phyloP scores from a whole-genome alignment of 2,797 vertebrate genomes.

The Hipposideros larvatus region DNA sequence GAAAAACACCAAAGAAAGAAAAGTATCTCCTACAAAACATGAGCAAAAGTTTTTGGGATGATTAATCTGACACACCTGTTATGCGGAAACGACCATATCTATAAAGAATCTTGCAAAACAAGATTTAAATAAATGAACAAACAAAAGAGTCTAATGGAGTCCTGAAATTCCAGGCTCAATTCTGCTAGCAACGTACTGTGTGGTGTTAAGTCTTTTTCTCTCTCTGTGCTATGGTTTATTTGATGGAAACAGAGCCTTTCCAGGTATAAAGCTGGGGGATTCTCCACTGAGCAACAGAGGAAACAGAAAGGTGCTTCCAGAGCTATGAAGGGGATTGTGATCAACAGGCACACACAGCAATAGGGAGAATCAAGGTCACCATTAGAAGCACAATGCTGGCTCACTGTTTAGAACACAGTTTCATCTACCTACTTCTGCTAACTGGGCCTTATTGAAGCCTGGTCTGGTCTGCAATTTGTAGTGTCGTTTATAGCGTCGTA shows the following conservation, averaged over 20 bases:
- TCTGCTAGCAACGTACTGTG: neutral
- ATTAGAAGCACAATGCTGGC: neutral
- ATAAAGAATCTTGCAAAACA: neutral
- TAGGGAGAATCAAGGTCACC: neutral
- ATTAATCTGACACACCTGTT: neutral
- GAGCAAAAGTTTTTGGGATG: neutral
- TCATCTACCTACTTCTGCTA: conserved; percentile 93
- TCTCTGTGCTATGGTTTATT: neutral
- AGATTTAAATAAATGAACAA: neutral
- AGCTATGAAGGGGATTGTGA: neutral
- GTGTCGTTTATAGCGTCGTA: conserved; percentile 98
- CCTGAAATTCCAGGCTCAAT: neutral
- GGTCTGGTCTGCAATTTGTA: conserved; percentile 99
- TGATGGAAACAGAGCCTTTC: neutral
- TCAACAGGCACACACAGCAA: neutral
- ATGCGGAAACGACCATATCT: neutral
- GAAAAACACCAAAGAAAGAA: neutral
- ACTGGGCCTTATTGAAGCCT: conserved; percentile 98
- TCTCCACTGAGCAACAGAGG: neutral
- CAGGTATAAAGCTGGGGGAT: neutral
- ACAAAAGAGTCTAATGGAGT: neutral
- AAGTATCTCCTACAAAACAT: neutral
- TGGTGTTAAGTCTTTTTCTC: neutral
- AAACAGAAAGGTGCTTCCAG: neutral
- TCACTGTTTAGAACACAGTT: neutral